Evolutionary conservation across 2,113 vertebrate species (phyloP).

Genomic region (Aphyosemion australe): DNA sequence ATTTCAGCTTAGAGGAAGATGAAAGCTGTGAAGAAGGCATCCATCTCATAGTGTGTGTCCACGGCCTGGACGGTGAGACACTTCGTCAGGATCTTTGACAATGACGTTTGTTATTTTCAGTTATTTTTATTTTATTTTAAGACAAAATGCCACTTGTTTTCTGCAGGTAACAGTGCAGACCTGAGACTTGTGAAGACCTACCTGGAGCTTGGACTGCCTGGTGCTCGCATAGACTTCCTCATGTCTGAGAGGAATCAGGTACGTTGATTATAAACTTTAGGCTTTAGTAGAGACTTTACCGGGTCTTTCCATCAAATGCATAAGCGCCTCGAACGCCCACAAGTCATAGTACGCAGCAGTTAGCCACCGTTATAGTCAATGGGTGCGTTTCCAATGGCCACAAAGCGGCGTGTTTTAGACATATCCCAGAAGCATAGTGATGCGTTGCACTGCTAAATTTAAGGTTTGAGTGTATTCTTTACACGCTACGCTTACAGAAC

Average conservation of each 20-base stretch:
- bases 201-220: constrained; percentile 94
- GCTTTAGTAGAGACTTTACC: no score
- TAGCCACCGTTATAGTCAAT: no score
- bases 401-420: no score
- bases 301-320: no score
- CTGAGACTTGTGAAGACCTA: constrained; percentile 97
- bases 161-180: constrained; percentile 95
- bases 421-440: no score
- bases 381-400: no score
- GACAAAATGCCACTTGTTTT: neutral
- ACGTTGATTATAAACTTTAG: constrained; percentile 1
- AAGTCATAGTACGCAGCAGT: no score
- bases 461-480: no score
- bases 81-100: neutral
- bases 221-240: constrained; percentile 93
- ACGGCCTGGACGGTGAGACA: constrained; percentile 93
- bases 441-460: no score
- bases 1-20: constrained; percentile 94
- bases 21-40: constrained; percentile 90
- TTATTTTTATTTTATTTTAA: neutral
- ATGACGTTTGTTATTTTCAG: neutral
- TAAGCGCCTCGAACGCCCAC: no score
- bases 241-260: constrained; percentile 99
- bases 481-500: no score
- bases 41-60: constrained; percentile 96